These are phyloP conservation scores for Aphelenchoides fujianensis DNA, from an alignment of 1,140 invertebrate genomes.

Conservation along the genomic window DNA sequence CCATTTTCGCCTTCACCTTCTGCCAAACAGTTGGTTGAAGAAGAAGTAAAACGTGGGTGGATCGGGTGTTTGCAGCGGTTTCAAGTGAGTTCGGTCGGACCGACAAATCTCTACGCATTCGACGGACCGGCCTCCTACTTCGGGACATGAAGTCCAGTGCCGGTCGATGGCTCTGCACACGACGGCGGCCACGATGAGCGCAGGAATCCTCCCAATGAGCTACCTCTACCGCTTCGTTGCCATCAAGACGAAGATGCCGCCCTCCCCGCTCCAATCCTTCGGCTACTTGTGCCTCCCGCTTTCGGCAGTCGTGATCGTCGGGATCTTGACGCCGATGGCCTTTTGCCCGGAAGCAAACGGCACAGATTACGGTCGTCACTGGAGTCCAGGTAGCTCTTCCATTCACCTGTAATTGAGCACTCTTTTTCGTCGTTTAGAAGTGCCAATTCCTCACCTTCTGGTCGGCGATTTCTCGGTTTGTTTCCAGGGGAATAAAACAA, in stretches of 20 bases:
- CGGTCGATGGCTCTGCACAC: background rate
- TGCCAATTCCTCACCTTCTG: background rate
- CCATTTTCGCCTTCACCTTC: background rate
- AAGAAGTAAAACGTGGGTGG: background rate
- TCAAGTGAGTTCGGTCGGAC: background rate
- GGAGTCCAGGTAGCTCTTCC: background rate
- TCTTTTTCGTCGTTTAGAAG: too few relatives aligned
- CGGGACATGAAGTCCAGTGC: background rate
- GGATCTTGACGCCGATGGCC: background rate
- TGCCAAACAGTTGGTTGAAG: background rate
- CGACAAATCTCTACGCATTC: background rate
- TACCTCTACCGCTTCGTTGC: background rate
- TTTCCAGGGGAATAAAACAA: too few relatives aligned
- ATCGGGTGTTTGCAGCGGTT: background rate
- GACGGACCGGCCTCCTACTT: background rate
- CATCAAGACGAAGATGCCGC: background rate
- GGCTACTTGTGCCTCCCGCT: background rate
- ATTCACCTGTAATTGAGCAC: too few relatives aligned
- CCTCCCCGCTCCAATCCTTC: background rate
- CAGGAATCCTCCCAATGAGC: background rate
- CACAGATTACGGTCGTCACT: background rate
- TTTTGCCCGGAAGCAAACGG: background rate
- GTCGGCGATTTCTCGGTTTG: background rate
- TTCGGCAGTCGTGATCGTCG: background rate
- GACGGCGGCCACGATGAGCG: background rate